Evolutionary conservation across 2,888 invertebrate genomes (phyloP), one percentile per base, ranked within the genome.

Genomic region (Cheilosia pagana): DNA sequence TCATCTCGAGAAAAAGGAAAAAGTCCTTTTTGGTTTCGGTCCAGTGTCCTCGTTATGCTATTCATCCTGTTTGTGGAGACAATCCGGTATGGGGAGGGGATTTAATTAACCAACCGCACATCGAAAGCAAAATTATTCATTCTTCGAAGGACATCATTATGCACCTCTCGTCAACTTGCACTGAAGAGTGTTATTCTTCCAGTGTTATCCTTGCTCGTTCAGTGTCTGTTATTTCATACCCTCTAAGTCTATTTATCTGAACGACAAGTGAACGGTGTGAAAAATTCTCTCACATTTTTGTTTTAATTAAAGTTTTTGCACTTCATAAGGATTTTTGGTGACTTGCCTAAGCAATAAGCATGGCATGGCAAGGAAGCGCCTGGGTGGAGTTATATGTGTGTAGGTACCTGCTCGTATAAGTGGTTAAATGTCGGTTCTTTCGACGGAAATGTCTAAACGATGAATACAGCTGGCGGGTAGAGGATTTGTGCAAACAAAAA

Each of bases 221-320:
- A 53, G 60, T 59, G 43, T 25, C 19, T n/a, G 21, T 16, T 19
- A 28, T 35, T 67, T 57, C 35, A n/a, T 43, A n/a, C 10, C 35
- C 6, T 41, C 52, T 28, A 57, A 63, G 63, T 53, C 21, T 57
- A 57, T 78, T 78, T 71, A 65, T 65, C 45, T 62, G 67, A 62
- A 79, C 41, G 74, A 79, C 79, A 79, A 79, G 60, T 53, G 50
- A 68, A 68, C 62, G 31, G 82, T 74, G 77, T 82, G 77, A 67
- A 71, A 65, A 72, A 62, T 77, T 41, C 62, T 65, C 63, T 57
- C 41, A 63, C 52, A 19, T 45, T 82, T 72, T 72, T 57, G 53
- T 68, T 83, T 83, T 83, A 83, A 83, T 83, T 83, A 78, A 83
- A 79, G 68, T 79, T 78, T 70, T 43, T 65, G 50, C 74, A 74